Evolutionary conservation across 2,113 vertebrate species (phyloP).

Genomic region (Lepus europaeus): DNA sequence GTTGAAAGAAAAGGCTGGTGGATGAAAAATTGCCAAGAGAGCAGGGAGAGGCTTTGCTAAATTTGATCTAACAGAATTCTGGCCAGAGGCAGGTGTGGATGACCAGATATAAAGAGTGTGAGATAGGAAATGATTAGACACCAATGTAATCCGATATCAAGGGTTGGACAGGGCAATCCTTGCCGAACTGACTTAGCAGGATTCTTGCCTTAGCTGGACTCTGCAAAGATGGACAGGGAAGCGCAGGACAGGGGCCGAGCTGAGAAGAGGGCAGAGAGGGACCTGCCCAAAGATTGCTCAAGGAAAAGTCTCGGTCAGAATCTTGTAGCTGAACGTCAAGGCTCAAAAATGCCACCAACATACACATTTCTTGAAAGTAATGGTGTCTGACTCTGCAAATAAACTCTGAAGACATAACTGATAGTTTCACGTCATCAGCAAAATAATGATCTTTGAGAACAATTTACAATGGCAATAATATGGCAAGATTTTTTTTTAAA

Average conservation of each 20-base stretch:
- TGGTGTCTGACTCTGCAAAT: not conserved
- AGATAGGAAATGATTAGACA: not conserved
- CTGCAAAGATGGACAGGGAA: not conserved
- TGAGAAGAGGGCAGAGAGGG: not conserved
- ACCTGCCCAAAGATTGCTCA: not conserved
- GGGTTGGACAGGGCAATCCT: not conserved
- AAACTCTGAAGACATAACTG: not conserved
- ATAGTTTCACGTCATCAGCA: not conserved
- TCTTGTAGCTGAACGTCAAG: not conserved
- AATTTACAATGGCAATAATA: not conserved
- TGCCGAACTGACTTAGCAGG: not conserved
- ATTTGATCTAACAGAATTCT: not conserved
- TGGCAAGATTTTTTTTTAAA: not conserved
- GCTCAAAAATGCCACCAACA: not conserved
- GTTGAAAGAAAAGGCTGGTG: not conserved
- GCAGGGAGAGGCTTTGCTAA: not conserved
- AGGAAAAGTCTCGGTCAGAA: not conserved
- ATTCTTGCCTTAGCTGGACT: not conserved
- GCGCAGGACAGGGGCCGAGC: not conserved
- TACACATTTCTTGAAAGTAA: not conserved
- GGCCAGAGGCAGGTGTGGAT: not conserved
- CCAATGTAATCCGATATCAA: not conserved
- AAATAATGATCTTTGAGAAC: not conserved
- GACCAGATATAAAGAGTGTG: not conserved
- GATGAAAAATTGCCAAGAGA: not conserved